phyloP scores from a whole-genome alignment of 2,888 invertebrate genomes.

The Trichacis sp. region DNA sequence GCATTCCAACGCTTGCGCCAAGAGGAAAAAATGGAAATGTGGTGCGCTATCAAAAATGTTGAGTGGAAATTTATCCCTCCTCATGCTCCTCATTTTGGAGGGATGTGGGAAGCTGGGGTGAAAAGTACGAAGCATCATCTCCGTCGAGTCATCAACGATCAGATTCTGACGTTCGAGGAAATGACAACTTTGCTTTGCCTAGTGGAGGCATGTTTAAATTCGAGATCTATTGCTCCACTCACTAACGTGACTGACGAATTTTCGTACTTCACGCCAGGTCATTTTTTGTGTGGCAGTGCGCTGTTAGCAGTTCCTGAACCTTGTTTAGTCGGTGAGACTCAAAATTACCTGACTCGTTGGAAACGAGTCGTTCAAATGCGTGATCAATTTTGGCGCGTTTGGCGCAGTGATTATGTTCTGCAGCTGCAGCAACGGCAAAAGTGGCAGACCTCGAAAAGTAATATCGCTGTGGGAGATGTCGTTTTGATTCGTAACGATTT shows the following conservation, averaged over 20 bases:
- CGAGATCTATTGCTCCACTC: no score
- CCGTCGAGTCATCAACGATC: not conserved
- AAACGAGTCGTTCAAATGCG: constrained; percentile 3
- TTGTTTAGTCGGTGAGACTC: not conserved
- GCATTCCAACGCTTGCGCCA: not conserved
- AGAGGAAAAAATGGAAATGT: not conserved
- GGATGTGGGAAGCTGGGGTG: constrained; percentile 12
- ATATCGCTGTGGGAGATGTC: constrained; percentile 9
- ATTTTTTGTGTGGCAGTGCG: not conserved
- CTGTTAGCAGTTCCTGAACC: constrained; percentile 4
- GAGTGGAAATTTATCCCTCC: constrained; percentile 26
- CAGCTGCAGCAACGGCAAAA: constrained; percentile 12
- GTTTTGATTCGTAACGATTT: constrained; percentile 13
- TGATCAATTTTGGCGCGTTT: not conserved
- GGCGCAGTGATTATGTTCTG: constrained; percentile 3
- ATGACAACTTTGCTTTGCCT: not conserved
- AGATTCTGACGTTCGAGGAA: constrained; percentile 10
- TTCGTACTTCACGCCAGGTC: constrained; percentile 15
- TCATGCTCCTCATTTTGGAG: constrained; percentile 16
- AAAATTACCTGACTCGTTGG: constrained; percentile 6
- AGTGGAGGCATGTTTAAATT: no score
- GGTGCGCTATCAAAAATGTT: not conserved
- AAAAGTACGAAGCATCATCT: constrained; percentile 11
- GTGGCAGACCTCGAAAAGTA: not conserved
- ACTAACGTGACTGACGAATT: constrained; percentile 6